Evolutionary conservation across 1,140 invertebrate genomes (phyloP).

Genomic region (Scylla paramamosain): DNA sequence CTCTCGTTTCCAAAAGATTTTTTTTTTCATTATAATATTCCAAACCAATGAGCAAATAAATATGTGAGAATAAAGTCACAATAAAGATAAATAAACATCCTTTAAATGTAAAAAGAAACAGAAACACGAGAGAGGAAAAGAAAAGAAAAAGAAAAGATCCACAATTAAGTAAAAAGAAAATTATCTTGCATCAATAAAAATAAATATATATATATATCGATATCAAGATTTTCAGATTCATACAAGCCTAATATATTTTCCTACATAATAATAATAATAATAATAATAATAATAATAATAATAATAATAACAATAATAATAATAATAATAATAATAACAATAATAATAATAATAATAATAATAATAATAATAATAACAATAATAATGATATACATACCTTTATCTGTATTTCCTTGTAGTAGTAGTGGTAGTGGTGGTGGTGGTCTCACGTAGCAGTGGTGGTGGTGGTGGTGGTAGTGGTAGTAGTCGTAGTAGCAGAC

Average conservation of each 20-base stretch:
- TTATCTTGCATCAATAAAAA: background rate
- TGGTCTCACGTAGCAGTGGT: background rate
- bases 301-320: background rate
- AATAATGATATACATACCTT: too few relatives aligned
- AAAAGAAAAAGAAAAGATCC: background rate
- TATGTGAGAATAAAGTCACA: background rate
- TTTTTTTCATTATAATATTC: background rate
- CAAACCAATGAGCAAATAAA: background rate
- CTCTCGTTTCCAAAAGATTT: background rate
- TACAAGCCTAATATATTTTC: too few relatives aligned
- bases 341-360: background rate
- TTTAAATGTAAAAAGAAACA: too few relatives aligned
- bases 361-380: too few relatives aligned
- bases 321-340: background rate
- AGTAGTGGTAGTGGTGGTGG: background rate
- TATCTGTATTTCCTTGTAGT: background rate
- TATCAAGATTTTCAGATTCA: too few relatives aligned
- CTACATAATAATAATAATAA: too few relatives aligned
- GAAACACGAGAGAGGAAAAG: background rate
- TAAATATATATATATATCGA: too few relatives aligned
- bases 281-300: too few relatives aligned
- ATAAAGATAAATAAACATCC: background rate
- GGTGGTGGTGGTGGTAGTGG: constrained; percentile 18
- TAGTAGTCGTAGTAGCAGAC: background rate
- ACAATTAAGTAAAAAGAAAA: background rate